Percentiles rank a stretch among this genome's conserved stretches.
These are phyloP conservation scores for Microtus montanus DNA, from an alignment of 2,113 vertebrate genomes.

Conservation along the genomic window DNA sequence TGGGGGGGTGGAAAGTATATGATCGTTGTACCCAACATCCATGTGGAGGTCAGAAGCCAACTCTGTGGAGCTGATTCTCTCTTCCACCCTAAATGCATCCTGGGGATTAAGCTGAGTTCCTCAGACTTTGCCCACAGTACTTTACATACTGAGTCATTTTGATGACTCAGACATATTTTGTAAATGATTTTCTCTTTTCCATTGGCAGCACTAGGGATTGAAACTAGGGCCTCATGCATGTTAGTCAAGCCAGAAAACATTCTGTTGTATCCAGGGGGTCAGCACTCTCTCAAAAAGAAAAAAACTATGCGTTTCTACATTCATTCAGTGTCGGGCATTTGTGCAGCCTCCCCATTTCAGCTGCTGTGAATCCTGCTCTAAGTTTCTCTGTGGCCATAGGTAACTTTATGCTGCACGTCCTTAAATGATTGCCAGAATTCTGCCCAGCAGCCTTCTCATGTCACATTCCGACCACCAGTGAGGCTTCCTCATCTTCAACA, in stretches of 20 bases:
- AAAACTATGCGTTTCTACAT: background rate
- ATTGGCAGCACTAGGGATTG: background rate
- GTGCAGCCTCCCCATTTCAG: background rate
- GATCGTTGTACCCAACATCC: background rate
- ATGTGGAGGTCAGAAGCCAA: background rate
- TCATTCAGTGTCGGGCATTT: background rate
- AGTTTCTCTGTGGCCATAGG: background rate
- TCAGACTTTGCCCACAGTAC: background rate
- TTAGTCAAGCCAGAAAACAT: background rate
- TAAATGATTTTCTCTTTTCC: background rate
- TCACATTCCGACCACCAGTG: background rate
- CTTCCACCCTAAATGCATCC: background rate
- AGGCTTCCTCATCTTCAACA: background rate
- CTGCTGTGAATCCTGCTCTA: background rate
- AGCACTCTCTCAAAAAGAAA: background rate
- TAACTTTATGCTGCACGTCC: constrained; percentile 10
- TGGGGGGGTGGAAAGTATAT: background rate
- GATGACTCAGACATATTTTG: background rate
- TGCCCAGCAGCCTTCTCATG: background rate
- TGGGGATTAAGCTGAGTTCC: background rate
- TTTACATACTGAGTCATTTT: background rate
- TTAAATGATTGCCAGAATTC: background rate
- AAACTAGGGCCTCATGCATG: background rate
- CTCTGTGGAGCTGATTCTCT: background rate
- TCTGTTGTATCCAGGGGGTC: background rate